Percentiles rank a stretch among this genome's conserved stretches.
These are phyloP conservation scores for Coregonus ussuriensis DNA, from an alignment of 2,797 vertebrate species.

Conservation along the genomic window DNA sequence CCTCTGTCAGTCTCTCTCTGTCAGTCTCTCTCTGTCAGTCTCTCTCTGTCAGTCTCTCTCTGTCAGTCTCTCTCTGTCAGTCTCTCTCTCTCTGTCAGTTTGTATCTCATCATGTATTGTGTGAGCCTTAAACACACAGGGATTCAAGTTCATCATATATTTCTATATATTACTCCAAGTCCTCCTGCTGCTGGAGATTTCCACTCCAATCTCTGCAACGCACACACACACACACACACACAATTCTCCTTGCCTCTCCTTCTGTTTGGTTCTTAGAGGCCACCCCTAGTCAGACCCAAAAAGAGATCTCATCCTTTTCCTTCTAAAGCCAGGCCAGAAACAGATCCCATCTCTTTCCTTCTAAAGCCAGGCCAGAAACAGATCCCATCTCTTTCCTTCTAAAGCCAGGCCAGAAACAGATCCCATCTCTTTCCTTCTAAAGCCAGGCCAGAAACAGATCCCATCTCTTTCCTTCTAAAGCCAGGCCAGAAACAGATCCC, in stretches of 20 bases:
- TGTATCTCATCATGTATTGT: slow-evolving; percentile 3
- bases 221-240: not conserved
- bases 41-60: no score
- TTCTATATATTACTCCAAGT: slow-evolving; percentile 12
- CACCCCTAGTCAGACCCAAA: slow-evolving; percentile 7
- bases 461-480: not conserved
- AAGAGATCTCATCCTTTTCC: slow-evolving; percentile 3
- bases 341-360: no score
- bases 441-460: not conserved
- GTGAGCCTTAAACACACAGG: slow-evolving; percentile 22
- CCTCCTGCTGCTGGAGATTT: slow-evolving; percentile 5
- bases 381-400: not conserved
- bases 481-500: not conserved
- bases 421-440: not conserved
- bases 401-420: not conserved
- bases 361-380: not conserved
- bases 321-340: not conserved
- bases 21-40: no score
- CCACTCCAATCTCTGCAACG: not conserved
- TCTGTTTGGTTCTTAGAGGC: slow-evolving; percentile 5
- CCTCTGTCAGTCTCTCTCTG: no score
- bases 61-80: no score
- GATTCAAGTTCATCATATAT: slow-evolving; percentile 42
- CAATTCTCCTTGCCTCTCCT: not conserved
- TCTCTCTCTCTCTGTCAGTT: no score